A percentile compares a stretch with the other conserved stretches of the same genome.
Evolutionary conservation across 30 jellyfish, hydroid and myxozoan genomes (phyloP).

Genomic region (Chironex yamaguchii): DNA sequence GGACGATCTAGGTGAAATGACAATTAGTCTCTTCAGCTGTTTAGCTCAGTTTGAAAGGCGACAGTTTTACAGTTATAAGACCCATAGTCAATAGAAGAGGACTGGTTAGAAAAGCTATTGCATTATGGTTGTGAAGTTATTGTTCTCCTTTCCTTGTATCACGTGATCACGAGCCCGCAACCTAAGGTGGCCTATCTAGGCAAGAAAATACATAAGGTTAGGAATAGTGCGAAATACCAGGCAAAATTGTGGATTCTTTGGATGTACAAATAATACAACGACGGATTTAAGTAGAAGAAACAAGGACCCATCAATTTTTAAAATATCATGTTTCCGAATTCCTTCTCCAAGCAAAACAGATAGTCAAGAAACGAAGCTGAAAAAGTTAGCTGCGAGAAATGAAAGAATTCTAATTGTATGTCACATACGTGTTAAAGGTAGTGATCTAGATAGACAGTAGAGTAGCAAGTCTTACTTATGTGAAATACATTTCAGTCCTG

Average conservation of each 20-base stretch:
- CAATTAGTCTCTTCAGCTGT: no score
- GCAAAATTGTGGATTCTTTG: background rate
- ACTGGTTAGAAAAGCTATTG: constrained; percentile 46
- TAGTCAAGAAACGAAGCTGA: background rate
- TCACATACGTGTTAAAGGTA: constrained; percentile 26
- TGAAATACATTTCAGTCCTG: constrained; percentile 53
- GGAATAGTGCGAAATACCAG: constrained; percentile 7
- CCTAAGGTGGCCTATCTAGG: background rate
- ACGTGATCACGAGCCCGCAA: constrained; percentile 37
- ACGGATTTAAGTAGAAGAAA: constrained; percentile 17
- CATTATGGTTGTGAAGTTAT: background rate
- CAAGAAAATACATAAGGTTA: background rate
- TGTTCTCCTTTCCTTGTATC: background rate
- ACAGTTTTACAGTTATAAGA: no score
- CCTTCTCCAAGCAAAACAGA: background rate
- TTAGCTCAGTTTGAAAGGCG: no score
- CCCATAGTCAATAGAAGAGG: no score
- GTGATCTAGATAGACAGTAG: constrained; percentile 30
- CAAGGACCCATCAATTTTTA: constrained; percentile 22
- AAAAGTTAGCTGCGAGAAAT: constrained; percentile 30
- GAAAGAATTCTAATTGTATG: constrained; percentile 20
- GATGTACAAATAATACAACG: background rate
- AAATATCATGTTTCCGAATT: constrained; percentile 20
- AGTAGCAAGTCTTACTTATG: constrained; percentile 25
- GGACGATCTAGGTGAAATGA: no score